A percentile compares a stretch with the other conserved stretches of the same genome.
These are phyloP conservation scores for Caenorhabditis sp. DNA, from an alignment of 2,888 invertebrate genomes.

Conservation along the genomic window DNA sequence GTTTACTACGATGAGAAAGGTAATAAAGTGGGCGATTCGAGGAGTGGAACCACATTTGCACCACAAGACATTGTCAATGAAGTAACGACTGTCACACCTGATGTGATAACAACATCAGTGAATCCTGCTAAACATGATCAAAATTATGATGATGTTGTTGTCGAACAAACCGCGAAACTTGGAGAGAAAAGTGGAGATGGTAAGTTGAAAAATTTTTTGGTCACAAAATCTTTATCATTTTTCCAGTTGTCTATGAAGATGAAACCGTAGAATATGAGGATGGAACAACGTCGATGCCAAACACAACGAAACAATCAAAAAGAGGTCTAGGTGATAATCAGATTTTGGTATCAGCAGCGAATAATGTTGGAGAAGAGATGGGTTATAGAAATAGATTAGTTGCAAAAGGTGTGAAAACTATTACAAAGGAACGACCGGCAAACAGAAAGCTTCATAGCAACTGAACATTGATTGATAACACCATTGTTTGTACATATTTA, in stretches of 20 bases:
- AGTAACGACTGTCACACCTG: slow-evolving; percentile 13
- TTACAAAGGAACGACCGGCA: neutral
- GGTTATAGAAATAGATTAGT: slow-evolving; percentile 16
- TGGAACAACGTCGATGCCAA: slow-evolving; percentile 6
- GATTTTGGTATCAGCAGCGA: slow-evolving; percentile 32
- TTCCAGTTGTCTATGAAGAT: slow-evolving; percentile 35
- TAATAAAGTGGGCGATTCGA: slow-evolving; percentile 36
- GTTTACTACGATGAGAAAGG: slow-evolving; percentile 41
- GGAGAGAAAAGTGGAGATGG: neutral
- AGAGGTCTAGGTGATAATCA: slow-evolving; percentile 32
- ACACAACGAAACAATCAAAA: slow-evolving; percentile 25
- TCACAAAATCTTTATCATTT: neutral
- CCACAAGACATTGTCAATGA: slow-evolving; percentile 29
- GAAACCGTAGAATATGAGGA: slow-evolving; percentile 37
- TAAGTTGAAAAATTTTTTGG: neutral
- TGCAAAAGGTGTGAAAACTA: slow-evolving; percentile 30
- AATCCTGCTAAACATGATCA: neutral
- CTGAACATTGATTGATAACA: neutral
- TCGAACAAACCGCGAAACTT: slow-evolving; percentile 11
- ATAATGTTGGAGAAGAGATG: slow-evolving; percentile 19
- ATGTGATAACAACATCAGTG: neutral
- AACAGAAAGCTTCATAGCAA: neutral
- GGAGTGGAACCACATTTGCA: slow-evolving; percentile 32
- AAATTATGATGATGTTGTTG: slow-evolving; percentile 31
- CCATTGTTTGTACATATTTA: neutral